Percentiles rank a stretch among this genome's conserved stretches.
Conservation (phyloP, 2,113 vertebrate genomes). For the Leptodactylus fuscus region DNA sequence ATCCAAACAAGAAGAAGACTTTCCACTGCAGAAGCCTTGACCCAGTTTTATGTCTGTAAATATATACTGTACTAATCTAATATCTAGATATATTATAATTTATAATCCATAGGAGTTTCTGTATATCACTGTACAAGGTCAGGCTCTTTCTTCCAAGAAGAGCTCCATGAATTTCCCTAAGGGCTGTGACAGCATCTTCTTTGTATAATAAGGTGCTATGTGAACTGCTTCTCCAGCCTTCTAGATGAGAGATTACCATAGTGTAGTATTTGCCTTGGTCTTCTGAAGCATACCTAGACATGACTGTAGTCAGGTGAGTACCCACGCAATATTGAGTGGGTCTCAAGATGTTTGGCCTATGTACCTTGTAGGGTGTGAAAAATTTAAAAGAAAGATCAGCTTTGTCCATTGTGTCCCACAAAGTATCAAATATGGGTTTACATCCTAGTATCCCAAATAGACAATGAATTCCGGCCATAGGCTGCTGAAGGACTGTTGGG, state of each 20-base stretch:
- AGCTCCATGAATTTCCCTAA: too few species aligned
- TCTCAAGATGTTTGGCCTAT: neutral
- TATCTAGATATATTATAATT: too few species aligned
- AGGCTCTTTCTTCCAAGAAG: neutral
- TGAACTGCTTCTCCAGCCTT: neutral
- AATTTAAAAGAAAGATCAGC: neutral
- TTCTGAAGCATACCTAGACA: neutral
- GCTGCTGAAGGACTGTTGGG: too few species aligned
- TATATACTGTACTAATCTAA: too few species aligned
- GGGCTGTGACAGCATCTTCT: neutral
- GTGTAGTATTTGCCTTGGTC: neutral
- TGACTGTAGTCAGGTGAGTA: neutral
- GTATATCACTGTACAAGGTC: too few species aligned
- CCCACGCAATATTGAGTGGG: constrained; percentile 2
- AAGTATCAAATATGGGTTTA: neutral
- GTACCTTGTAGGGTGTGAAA: constrained; percentile 8
- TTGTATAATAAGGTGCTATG: neutral
- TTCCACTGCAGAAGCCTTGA: too few species aligned
- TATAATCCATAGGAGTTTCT: too few species aligned
- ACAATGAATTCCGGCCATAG: too few species aligned
- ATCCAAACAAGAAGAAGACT: too few species aligned
- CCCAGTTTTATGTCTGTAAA: too few species aligned
- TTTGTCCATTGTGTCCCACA: neutral
- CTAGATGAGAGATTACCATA: neutral
- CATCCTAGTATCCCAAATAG: too few species aligned